Conservation (phyloP, 2,797 vertebrate genomes). For the Poecilia gillii region DNA sequence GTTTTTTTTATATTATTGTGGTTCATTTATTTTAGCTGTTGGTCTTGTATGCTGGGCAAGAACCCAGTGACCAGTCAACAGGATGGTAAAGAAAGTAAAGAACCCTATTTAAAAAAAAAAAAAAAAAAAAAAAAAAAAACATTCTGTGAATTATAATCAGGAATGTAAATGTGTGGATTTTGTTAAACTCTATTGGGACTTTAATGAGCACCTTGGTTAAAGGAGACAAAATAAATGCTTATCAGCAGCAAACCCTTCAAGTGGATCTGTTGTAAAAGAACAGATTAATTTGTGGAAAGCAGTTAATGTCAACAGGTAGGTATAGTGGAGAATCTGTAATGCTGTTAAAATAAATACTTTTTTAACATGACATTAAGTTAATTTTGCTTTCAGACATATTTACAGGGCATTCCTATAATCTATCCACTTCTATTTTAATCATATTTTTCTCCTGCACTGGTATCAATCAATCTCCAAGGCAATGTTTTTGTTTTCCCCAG, state of each 20-base stretch:
- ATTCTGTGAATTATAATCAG: not conserved
- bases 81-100: not conserved
- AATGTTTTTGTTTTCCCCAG: not conserved
- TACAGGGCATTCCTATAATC: not conserved
- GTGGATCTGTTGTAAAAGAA: not conserved
- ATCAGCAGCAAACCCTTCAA: not conserved
- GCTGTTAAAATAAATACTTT: not conserved
- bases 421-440: not conserved
- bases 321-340: not conserved
- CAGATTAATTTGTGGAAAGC: not conserved
- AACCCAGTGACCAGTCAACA: not conserved
- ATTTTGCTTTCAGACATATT: not conserved
- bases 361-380: not conserved
- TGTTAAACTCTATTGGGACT: not conserved
- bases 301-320: not conserved
- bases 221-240: not conserved
- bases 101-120: not conserved
- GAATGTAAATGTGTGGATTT: not conserved
- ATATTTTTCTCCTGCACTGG: no score
- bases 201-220: not conserved
- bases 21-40: not conserved
- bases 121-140: not conserved
- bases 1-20: not conserved
- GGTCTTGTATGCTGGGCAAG: not conserved
- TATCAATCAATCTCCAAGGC: no score